Base-by-base conservation (phyloP, 2,888 invertebrate genomes). In the Liodrosophila aerea region DNA sequence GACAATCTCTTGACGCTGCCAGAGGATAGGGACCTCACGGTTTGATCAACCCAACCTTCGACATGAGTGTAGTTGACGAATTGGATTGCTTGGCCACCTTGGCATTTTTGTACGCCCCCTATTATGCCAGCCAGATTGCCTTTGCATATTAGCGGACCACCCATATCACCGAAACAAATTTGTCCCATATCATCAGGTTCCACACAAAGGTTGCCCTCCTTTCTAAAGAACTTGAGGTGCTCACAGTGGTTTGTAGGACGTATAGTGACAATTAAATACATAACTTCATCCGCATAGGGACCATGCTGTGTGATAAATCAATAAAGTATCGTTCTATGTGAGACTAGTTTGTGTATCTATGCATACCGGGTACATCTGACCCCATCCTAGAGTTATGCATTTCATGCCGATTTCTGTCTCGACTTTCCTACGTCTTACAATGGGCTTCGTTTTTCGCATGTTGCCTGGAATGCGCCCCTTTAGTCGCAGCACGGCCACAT, bases 381-480 rank as follows among this genome's bases (percentile, higher is more conserved):
- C 78, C 78, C 78, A 78, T 12, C 78, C 83, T 16, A 78, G 31
- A 8, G 83, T 80, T 2, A 53, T 0, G 11, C 78, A 78, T 0
- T 2, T 1, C 27, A 31, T 16, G 1, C 63, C 73, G 0, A 0
- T 0, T 1, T 2, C 0, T 0, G 59, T 0, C 0, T 11, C 2
- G 0, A 36, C 0, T 0, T 1, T 2, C 0, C 18, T 44, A 7
- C 50, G 60, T 9, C 46, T 16, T 0, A 16, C 1, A 3, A 77
- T 7, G 1, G 83, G 76, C 15, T 41, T 45, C 8, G 44, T 72
- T 0, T 50, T 7, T 0, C 54, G 51, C 13, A 47, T 37, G 22
- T 69, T 37, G 7, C 13, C 33, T 0, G 76, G 76, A n/a, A 82
- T 58, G 1, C 64, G 56, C 0, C 16, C 0, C 0, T 0, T 1